These are phyloP conservation scores for Cynopterus brachyotis DNA, from an alignment of 2,113 vertebrate genomes.

Conservation along the genomic window DNA sequence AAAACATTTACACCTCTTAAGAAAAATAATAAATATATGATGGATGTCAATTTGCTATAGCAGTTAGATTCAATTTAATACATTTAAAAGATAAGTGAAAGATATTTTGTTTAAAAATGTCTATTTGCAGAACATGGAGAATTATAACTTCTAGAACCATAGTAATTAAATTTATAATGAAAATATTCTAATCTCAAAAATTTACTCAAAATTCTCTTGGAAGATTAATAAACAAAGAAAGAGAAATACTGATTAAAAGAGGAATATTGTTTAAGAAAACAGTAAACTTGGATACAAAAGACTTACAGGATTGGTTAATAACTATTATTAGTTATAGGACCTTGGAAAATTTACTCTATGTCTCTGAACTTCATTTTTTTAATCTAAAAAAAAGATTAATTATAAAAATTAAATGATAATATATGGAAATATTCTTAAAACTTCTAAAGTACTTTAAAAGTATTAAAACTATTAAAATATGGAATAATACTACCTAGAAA, in stretches of 20 bases:
- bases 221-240: neutral
- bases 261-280: neutral
- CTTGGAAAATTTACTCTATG: neutral
- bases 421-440: neutral
- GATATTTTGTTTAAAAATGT: neutral
- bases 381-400: neutral
- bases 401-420: neutral
- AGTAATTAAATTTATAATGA: neutral
- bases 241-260: neutral
- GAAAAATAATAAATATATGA: neutral
- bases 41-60: neutral
- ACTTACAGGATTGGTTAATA: neutral
- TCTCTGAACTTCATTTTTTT: neutral
- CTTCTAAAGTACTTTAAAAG: neutral
- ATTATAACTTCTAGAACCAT: neutral
- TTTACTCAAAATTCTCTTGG: neutral
- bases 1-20: neutral
- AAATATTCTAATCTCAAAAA: neutral
- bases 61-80: neutral
- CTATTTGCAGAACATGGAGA: neutral
- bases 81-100: neutral
- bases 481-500: neutral
- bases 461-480: neutral
- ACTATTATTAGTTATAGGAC: neutral
- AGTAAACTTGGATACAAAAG: neutral